These are phyloP conservation scores for Aphidius colemani DNA, from an alignment of 2,888 invertebrate species.

Conservation along the genomic window DNA sequence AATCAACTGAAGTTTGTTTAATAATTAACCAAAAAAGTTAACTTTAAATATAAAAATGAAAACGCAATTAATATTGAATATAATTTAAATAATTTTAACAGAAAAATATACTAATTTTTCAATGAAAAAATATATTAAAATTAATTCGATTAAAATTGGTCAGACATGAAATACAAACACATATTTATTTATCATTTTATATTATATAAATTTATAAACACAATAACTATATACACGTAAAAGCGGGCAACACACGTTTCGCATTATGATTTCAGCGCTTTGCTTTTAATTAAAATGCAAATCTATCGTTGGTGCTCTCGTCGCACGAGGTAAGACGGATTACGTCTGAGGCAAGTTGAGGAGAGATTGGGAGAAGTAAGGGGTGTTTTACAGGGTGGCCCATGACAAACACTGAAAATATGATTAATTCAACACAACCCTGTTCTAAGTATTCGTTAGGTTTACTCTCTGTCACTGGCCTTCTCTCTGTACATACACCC, in stretches of 20 bases:
- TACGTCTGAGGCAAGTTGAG: constrained; percentile 46
- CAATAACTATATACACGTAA: constrained; percentile 39
- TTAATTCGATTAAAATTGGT: not conserved
- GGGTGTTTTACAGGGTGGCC: constrained; percentile 40
- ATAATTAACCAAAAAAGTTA: not conserved
- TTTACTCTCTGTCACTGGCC: constrained; percentile 9
- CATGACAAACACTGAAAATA: constrained; percentile 60
- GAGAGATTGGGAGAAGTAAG: not conserved
- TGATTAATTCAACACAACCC: constrained; percentile 60
- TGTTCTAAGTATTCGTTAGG: constrained; percentile 39
- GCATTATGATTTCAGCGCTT: constrained; percentile 70
- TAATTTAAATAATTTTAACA: too few species aligned
- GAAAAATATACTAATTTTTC: not conserved
- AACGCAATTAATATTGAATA: too few species aligned
- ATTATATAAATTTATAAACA: constrained; percentile 21
- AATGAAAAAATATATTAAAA: not conserved
- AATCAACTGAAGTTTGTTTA: too few species aligned
- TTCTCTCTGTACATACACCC: not conserved
- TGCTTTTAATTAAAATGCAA: constrained; percentile 68
- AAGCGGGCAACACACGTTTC: constrained; percentile 55
- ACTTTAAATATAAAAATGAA: too few species aligned
- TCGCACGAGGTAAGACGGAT: constrained; percentile 59
- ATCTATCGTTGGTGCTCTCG: constrained; percentile 57
- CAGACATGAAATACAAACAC: not conserved
- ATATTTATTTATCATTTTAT: constrained; percentile 13